Conservation (phyloP, 2,113 vertebrate genomes). For the Solenodon paradoxus region DNA sequence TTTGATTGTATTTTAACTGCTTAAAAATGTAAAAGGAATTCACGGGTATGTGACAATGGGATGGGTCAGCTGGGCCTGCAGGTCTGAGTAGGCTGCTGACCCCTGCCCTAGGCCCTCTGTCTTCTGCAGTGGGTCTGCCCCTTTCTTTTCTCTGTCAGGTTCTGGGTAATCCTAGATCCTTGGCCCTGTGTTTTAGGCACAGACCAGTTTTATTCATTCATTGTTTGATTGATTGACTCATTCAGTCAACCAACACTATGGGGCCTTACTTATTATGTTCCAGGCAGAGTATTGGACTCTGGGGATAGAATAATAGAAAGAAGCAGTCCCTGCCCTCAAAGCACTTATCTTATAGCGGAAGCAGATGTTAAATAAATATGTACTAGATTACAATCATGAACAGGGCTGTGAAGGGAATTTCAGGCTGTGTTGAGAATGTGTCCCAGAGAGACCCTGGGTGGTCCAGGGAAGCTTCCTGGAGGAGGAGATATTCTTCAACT, state of each 20-base stretch:
- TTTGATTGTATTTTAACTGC: background rate
- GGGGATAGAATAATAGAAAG: background rate
- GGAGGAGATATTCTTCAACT: background rate
- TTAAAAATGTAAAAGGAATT: background rate
- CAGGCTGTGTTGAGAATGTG: background rate
- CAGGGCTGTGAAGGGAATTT: background rate
- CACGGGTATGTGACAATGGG: no score
- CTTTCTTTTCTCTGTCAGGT: background rate
- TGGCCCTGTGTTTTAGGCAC: background rate
- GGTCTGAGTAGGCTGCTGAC: background rate
- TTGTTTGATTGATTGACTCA: background rate
- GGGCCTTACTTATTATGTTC: background rate
- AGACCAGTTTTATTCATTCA: background rate
- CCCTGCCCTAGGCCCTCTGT: background rate
- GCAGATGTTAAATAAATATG: background rate
- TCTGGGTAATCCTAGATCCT: background rate
- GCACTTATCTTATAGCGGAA: background rate
- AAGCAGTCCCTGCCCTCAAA: background rate
- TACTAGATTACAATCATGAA: background rate
- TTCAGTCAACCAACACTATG: background rate
- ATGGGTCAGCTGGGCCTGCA: accelerated
- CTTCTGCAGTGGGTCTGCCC: no score
- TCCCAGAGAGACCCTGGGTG: background rate
- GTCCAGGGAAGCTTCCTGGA: background rate
- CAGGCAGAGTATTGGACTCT: background rate